These are phyloP conservation scores for Dendrocopos noguchii DNA, from an alignment of 2,113 vertebrate species.

Conservation along the genomic window DNA sequence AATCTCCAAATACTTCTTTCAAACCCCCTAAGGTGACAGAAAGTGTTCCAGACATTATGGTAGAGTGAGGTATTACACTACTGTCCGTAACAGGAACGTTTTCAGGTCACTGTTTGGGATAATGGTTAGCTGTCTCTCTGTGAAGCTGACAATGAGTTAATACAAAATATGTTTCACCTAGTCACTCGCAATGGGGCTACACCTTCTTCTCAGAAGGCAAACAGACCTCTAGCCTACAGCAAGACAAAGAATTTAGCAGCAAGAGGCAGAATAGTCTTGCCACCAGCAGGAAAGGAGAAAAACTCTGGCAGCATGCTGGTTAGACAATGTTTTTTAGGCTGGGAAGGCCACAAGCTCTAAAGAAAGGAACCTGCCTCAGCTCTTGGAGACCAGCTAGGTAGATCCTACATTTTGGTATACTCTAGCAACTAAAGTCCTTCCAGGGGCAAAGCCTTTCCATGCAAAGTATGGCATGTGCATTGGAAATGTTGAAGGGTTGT, in stretches of 20 bases:
- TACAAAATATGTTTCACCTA: not conserved
- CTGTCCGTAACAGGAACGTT: not conserved
- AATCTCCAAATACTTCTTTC: not conserved
- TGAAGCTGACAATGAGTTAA: not conserved
- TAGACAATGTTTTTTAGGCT: not conserved
- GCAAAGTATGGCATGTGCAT: not conserved
- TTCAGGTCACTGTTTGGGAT: not conserved
- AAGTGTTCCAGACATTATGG: not conserved
- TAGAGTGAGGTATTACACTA: not conserved
- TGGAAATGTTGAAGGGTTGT: not conserved
- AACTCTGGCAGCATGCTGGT: not conserved
- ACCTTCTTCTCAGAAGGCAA: not conserved
- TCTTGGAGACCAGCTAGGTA: not conserved
- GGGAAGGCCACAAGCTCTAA: not conserved
- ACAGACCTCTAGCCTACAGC: not conserved
- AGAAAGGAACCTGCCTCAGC: not conserved
- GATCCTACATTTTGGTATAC: not conserved
- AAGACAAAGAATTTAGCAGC: not conserved
- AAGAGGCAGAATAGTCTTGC: not conserved
- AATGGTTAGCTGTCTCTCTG: not conserved
- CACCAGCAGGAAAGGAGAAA: not conserved
- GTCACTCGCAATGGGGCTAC: not conserved
- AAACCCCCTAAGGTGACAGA: not conserved
- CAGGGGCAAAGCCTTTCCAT: not conserved
- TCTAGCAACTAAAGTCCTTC: not conserved